A percentile compares a stretch with the other conserved stretches of the same genome.
phyloP scores from a whole-genome alignment of 2,113 vertebrate genomes.

The Agelaius tricolor region DNA sequence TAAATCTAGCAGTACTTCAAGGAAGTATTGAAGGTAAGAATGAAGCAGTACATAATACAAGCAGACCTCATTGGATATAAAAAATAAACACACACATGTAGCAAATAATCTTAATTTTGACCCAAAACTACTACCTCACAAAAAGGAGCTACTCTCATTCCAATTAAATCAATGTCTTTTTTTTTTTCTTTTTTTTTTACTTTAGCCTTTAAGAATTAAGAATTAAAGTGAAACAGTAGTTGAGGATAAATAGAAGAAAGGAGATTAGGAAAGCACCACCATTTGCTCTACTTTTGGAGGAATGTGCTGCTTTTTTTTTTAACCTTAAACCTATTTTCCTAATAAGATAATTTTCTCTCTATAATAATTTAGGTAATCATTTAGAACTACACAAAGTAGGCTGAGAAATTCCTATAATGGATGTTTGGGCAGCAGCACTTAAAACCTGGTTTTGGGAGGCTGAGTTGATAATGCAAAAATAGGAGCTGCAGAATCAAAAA shows the following conservation, averaged over 20 bases:
- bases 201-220: background rate
- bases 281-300: background rate
- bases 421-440: background rate
- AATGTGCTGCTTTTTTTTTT: background rate
- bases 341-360: background rate
- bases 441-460: background rate
- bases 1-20: background rate
- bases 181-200: background rate
- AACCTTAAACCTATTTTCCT: background rate
- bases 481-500: background rate
- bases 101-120: background rate
- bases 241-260: background rate
- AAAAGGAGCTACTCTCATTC: background rate
- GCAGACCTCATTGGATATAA: background rate
- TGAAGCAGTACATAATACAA: background rate
- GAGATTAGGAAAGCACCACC: background rate
- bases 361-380: background rate
- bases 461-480: background rate
- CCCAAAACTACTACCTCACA: background rate
- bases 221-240: background rate
- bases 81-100: background rate
- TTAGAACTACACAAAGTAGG: background rate
- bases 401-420: background rate
- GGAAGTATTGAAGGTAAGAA: background rate
- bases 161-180: background rate